phyloP scores from a whole-genome alignment of 1,140 invertebrate genomes.

The Aphidius ervi region DNA sequence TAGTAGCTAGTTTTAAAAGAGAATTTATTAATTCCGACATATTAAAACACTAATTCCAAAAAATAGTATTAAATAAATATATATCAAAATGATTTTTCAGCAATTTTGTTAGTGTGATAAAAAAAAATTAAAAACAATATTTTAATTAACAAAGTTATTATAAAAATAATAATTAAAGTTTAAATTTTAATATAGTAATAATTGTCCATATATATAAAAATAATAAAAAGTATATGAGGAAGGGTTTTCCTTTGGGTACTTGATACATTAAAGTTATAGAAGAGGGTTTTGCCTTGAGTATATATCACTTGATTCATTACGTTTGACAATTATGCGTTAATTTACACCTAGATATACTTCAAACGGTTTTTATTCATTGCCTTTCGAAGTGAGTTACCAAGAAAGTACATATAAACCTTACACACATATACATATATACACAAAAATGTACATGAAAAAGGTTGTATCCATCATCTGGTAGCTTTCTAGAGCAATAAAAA shows the following conservation, averaged over 20 bases:
- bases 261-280: neutral
- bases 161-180: conserved; percentile 53
- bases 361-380: conserved; percentile 55
- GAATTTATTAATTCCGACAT: too few species aligned
- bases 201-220: too few species aligned
- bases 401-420: conserved; percentile 22
- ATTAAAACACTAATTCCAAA: too few species aligned
- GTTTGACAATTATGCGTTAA: conserved; percentile 56
- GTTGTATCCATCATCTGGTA: conserved; percentile 15
- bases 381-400: conserved; percentile 44
- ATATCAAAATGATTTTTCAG: too few species aligned
- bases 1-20: too few species aligned
- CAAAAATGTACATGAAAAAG: neutral
- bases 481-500: neutral
- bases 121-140: too few species aligned
- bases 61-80: too few species aligned
- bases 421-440: conserved; percentile 2
- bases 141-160: conserved; percentile 41
- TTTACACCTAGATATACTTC: conserved; percentile 53
- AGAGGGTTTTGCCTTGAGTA: conserved; percentile 21
- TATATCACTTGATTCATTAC: conserved; percentile 41
- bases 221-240: conserved; percentile 19
- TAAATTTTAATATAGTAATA: neutral
- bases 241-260: conserved; percentile 23
- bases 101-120: too few species aligned